These are phyloP conservation scores for Drosophila imparisetae DNA, from an alignment of 2,888 invertebrate genomes.

Conservation along the genomic window DNA sequence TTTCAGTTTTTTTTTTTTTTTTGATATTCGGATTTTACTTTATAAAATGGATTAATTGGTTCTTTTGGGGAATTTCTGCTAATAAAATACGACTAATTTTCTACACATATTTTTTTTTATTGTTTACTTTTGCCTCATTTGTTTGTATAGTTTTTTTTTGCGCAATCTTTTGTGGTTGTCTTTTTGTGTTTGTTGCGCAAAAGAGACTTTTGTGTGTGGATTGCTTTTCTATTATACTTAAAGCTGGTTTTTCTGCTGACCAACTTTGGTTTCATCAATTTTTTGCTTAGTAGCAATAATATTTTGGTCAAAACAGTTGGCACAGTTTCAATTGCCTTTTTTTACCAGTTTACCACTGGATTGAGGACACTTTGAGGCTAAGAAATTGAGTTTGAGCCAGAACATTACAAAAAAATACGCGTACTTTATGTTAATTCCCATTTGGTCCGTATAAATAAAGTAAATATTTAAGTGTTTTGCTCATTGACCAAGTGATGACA, in stretches of 20 bases:
- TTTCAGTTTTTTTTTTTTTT: background rate
- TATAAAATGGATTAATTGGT: background rate
- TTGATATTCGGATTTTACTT: background rate
- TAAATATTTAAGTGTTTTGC: slow-evolving; percentile 19
- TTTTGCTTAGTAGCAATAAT: slow-evolving; percentile 16
- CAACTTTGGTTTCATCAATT: slow-evolving; percentile 25
- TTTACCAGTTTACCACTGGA: slow-evolving; percentile 1
- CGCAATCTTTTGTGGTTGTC: slow-evolving; percentile 12
- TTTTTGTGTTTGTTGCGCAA: slow-evolving; percentile 16
- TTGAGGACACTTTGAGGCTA: slow-evolving; percentile 17
- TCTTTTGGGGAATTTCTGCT: background rate
- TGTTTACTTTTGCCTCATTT: slow-evolving; percentile 7
- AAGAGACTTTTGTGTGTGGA: slow-evolving; percentile 7
- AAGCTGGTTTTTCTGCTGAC: slow-evolving; percentile 24
- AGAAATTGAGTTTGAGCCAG: background rate
- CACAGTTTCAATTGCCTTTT: slow-evolving; percentile 24
- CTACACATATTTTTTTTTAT: background rate
- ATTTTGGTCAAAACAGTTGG: slow-evolving; percentile 37
- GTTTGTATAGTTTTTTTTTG: slow-evolving; percentile 3
- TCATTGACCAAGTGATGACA: slow-evolving; percentile 22
- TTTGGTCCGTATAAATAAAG: background rate
- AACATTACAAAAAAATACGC: background rate
- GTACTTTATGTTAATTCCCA: background rate
- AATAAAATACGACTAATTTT: slow-evolving; percentile 2
- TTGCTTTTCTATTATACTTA: slow-evolving; percentile 18